Evolutionary conservation across 2,888 invertebrate genomes (phyloP), one percentile per base, ranked within the genome.

Genomic region (Agrotis puta): DNA sequence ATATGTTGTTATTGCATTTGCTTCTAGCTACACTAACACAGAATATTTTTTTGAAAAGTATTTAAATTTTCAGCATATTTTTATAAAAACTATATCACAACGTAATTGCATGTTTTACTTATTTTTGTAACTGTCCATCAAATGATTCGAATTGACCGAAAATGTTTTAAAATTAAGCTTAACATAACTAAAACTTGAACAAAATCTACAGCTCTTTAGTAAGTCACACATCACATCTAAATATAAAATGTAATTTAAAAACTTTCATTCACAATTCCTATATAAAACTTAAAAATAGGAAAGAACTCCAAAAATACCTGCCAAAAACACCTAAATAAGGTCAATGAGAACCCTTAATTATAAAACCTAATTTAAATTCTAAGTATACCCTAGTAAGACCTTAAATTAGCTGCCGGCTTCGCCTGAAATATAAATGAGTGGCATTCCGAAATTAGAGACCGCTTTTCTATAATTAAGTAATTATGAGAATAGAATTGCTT

Each of bases 351-450:
- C n/a, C 64, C 51, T 16, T 70, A 69, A 80, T 77, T 56, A 69
- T 48, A 66, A 39, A 62, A 73, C 45, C 59, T 51, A 53, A 83
- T 82, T 81, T 77, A 69, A 74, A 74, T 77, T 74, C 54, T 11
- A 45, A 70, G 71, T 64, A 77, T 54, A 50, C 71, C 45, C 43
- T 47, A 67, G 39, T 9, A 39, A 39, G 58, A 64, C 63, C 59
- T 59, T 48, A 24, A 78, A 74, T 72, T 71, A 57, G 59, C 66
- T 73, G 13, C 51, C 59, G 20, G 43, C 27, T 62, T 54, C 54
- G 24, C 56, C 67, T 74, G 47, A 68, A 77, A 73, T 70, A 73
- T 77, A 62, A 73, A 85, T 77, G 77, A 84, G 62, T 61, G 72
- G 45, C 45, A 70, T 74, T 67, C 22, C 47, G 43, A 74, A 77